Evolutionary conservation across 35 echinoderm and acorn worm genomes (phyloP), one percentile per base, ranked within the genome.

Genomic region (Chiridota heheva): DNA sequence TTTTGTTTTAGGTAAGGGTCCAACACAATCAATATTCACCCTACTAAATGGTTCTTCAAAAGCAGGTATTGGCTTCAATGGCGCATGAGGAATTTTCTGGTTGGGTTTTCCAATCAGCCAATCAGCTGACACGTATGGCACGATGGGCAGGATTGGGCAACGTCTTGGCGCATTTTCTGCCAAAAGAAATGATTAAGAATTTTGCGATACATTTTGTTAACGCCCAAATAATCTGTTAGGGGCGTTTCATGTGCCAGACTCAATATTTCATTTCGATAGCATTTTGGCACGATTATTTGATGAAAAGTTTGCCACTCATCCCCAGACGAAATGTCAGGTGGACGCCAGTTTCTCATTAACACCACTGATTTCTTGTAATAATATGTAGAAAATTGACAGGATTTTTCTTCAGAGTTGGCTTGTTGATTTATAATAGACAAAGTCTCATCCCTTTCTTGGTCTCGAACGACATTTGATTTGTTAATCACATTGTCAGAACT

Each of bases 331-430:
- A 48, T 57, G 43, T 58, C 25, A 44, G 82, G 67, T 16, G 78
- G 87, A 22, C 76, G 33, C 82, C 82, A 81, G 64, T 91, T 91
- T 65, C 76, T 79, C 89, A 86, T 91, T 2, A 91, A 44, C 15
- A 90, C 75, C 56, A 22, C 10, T 51, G 16, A 35, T 41, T 67
- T 71, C 32, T 59, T 65, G 45, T 86, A 86, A 43, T 63, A 84
- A 71, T 75, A 66, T 17, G 67, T 34, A 47, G 66, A 58, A 32
- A 83, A 25, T 26, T 65, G 42, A 29, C 34, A 4, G 24, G 56
- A 40, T 32, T 82, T 78, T 24, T 56, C 42, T 42, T 68, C 60
- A 40, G 75, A 44, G 4, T 42, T 33, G 2, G 76, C 51, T 18
- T 27, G 58, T 36, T 70, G 7, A 30, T 25, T 17, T 31, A 88